Percentiles rank a stretch among this genome's conserved stretches.
Evolutionary conservation across 1,140 invertebrate species (phyloP).

Genomic region (Chionoecetes opilio): DNA sequence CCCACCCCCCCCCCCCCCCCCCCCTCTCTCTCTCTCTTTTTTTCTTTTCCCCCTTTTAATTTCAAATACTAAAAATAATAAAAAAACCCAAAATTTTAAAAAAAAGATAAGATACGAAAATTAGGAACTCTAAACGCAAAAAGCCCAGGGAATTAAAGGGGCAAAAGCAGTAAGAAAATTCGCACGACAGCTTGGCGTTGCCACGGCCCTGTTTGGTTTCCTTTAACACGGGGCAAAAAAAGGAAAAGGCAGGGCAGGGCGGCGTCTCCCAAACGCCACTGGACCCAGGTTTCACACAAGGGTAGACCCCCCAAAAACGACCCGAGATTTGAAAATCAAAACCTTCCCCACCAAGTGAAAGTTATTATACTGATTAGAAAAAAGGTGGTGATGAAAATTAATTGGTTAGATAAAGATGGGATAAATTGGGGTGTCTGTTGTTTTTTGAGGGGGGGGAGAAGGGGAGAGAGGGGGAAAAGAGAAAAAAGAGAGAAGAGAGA

Average conservation of each 20-base stretch:
- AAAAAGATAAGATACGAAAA: too few species aligned
- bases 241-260: too few species aligned
- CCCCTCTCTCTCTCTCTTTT: too few species aligned
- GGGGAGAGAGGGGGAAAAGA: background rate
- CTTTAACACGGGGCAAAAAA: background rate
- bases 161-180: background rate
- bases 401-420: too few species aligned
- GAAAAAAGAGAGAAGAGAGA: background rate
- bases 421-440: too few species aligned
- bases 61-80: too few species aligned
- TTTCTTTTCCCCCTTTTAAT: background rate
- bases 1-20: too few species aligned
- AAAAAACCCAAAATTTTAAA: too few species aligned
- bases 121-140: too few species aligned
- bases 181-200: conserved; percentile 21
- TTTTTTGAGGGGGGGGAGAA: background rate
- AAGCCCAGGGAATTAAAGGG: background rate
- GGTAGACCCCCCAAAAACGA: background rate
- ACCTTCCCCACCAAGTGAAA: background rate
- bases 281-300: background rate
- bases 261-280: background rate
- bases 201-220: background rate
- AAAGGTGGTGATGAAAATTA: background rate
- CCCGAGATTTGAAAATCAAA: background rate
- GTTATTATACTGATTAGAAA: background rate